These are phyloP conservation scores for Mormyrus hasselquistii DNA, from an alignment of 2,797 vertebrate genomes.

Conservation along the genomic window DNA sequence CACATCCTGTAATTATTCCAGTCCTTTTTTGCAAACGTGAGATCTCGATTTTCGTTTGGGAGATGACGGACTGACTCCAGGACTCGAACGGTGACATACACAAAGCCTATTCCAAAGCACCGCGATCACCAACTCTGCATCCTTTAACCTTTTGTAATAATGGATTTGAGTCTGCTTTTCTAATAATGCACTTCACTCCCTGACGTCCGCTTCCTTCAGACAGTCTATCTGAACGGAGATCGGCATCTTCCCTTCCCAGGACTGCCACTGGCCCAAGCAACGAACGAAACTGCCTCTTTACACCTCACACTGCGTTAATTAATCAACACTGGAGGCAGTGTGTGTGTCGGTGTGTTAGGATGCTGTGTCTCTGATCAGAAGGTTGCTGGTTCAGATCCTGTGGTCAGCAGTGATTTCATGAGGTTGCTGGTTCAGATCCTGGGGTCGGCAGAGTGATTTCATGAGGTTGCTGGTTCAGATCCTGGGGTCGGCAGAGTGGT, in stretches of 20 bases:
- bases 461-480: not conserved
- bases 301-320: not conserved
- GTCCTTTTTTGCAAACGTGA: not conserved
- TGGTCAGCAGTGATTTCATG: not conserved
- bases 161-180: not conserved
- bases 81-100: not conserved
- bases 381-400: not conserved
- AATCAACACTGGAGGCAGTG: not conserved
- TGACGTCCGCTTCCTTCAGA: not conserved
- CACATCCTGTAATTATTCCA: not conserved
- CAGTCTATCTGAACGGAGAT: not conserved
- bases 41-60: conserved; percentile 2
- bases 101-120: not conserved
- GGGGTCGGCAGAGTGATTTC: not conserved
- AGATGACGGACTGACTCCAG: not conserved
- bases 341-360: not conserved
- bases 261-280: not conserved
- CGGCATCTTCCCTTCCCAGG: not conserved
- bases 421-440: not conserved
- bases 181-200: not conserved
- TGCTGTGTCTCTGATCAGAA: not conserved
- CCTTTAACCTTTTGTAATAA: not conserved
- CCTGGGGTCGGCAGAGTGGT: not conserved
- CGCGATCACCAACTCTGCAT: not conserved
- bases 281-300: not conserved